A percentile compares a stretch with the other conserved stretches of the same genome.
Evolutionary conservation across 2,113 vertebrate genomes (phyloP).

Genomic region (Cryptoleucopteryx plumbea): DNA sequence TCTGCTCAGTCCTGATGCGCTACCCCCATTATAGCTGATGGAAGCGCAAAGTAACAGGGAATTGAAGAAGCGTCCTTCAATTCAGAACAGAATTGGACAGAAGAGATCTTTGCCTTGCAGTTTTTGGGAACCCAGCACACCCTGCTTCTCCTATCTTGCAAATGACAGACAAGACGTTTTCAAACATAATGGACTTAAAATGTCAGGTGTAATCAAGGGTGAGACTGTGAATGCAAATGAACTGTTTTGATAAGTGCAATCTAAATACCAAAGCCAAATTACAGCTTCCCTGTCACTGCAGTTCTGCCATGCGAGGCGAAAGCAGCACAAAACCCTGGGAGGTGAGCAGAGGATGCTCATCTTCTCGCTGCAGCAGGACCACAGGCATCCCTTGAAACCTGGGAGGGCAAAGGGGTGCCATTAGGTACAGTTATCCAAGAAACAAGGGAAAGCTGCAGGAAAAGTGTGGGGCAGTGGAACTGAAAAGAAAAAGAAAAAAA

Average conservation of each 20-base stretch:
- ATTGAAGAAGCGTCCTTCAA: not conserved
- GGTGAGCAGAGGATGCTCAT: not conserved
- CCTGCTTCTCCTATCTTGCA: not conserved
- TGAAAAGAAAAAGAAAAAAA: not conserved
- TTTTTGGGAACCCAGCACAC: not conserved
- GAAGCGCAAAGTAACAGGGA: not conserved
- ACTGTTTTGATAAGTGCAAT: not conserved
- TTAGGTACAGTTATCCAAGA: not conserved
- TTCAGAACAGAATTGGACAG: not conserved
- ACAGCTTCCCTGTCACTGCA: not conserved
- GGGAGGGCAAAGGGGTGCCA: not conserved
- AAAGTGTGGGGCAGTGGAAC: not conserved
- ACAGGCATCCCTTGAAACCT: not conserved
- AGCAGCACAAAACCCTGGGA: not conserved
- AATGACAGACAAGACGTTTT: not conserved
- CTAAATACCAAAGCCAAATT: not conserved
- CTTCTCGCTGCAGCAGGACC: not conserved
- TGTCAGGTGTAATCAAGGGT: not conserved
- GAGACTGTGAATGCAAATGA: constrained; percentile 2
- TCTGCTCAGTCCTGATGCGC: not conserved
- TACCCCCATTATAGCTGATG: not conserved
- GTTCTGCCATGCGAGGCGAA: not conserved
- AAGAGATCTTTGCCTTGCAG: not conserved
- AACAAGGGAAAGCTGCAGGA: not conserved
- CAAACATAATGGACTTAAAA: not conserved